phyloP scores from a whole-genome alignment of 2,888 invertebrate genomes.

The Troides aeacus region DNA sequence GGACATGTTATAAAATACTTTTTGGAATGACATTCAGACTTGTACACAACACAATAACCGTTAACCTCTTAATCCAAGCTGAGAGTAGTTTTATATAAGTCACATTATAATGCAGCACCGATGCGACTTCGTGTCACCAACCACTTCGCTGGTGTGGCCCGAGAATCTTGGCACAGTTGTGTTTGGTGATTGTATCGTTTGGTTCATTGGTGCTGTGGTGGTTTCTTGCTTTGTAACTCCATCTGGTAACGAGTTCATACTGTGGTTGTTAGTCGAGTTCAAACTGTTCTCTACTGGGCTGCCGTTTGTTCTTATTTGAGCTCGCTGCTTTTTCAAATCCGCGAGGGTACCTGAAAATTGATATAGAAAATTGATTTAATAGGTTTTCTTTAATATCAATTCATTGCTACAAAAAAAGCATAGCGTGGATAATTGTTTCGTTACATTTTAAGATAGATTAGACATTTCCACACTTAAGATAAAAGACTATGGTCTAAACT shows the following conservation, averaged over 20 bases:
- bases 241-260: conserved; percentile 70
- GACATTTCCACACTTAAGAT: too few species aligned
- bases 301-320: conserved; percentile 87
- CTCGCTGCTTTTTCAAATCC: conserved; percentile 95
- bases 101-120: conserved; percentile 88
- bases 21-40: conserved; percentile 21
- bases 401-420: too few species aligned
- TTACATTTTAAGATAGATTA: too few species aligned
- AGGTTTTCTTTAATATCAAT: too few species aligned
- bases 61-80: conserved; percentile 11
- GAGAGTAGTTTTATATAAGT: conserved; percentile 11
- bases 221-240: conserved; percentile 53
- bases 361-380: not conserved
- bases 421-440: too few species aligned
- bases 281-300: conserved; percentile 74
- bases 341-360: conserved; percentile 86
- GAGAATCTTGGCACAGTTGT: conserved; percentile 82
- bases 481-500: too few species aligned
- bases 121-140: conserved; percentile 85
- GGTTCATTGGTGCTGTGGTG: conserved; percentile 62
- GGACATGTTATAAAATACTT: conserved; percentile 24
- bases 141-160: conserved; percentile 88
- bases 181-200: conserved; percentile 66
- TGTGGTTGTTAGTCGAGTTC: conserved; percentile 68
- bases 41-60: conserved; percentile 18